Conservation (phyloP, 2,888 invertebrate genomes). For the Acanthoscelides obtectus region DNA sequence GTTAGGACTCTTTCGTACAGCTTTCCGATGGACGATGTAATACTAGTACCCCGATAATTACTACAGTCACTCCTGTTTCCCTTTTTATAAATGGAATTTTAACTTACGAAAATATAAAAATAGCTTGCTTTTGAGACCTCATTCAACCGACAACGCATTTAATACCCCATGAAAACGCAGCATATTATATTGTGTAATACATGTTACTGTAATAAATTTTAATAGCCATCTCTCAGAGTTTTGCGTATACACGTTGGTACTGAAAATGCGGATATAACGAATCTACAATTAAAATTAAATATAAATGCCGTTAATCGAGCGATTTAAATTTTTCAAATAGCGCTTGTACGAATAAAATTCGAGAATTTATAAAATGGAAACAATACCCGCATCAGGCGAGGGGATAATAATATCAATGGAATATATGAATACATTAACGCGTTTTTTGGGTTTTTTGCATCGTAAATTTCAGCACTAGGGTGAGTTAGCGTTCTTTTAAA, state of each 20-base stretch:
- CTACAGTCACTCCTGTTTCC: too few relatives aligned
- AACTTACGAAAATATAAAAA: too few relatives aligned
- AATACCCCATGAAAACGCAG: too few relatives aligned
- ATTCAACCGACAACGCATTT: too few relatives aligned
- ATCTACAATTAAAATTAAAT: background rate
- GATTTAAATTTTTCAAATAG: background rate
- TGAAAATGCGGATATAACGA: background rate
- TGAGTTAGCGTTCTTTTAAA: background rate
- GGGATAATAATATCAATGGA: background rate
- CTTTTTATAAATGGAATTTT: too few relatives aligned
- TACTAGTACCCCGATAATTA: too few relatives aligned
- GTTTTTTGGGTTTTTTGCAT: background rate
- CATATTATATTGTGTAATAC: too few relatives aligned
- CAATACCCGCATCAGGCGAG: background rate
- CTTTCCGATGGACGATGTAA: too few relatives aligned
- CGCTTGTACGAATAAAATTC: background rate
- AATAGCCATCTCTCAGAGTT: background rate
- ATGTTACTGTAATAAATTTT: background rate
- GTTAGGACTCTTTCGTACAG: too few relatives aligned
- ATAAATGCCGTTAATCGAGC: background rate
- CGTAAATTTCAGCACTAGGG: background rate
- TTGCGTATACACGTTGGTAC: background rate
- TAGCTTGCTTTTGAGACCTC: too few relatives aligned
- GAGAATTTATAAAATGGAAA: background rate
- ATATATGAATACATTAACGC: background rate